A percentile compares a stretch with the other conserved stretches of the same genome.
Conservation (phyloP, 2,797 vertebrate species). For the Eulemur mongoz region DNA sequence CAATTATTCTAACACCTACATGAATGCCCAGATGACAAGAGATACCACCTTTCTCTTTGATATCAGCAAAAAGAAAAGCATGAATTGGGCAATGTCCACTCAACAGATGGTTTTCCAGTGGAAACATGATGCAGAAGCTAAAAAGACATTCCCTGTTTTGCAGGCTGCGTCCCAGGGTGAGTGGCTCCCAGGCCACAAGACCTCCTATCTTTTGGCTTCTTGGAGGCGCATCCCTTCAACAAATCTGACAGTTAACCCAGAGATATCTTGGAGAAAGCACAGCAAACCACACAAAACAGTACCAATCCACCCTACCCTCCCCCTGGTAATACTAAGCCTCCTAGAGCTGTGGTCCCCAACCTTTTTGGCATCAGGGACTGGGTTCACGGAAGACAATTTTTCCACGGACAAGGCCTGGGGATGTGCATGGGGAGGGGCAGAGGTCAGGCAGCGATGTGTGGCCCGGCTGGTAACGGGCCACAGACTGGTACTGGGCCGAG, state of each 20-base stretch:
- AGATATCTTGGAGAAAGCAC: neutral
- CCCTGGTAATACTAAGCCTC: neutral
- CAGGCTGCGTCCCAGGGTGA: neutral
- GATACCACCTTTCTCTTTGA: neutral
- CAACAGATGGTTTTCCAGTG: neutral
- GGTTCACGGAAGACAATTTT: no score
- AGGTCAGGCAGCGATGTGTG: no score
- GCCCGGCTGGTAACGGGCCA: no score
- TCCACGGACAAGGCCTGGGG: no score
- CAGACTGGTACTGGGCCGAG: no score
- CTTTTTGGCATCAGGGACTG: no score
- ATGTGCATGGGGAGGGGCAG: neutral
- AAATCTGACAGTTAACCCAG: neutral
- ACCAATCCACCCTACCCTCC: neutral
- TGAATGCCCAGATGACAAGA: neutral
- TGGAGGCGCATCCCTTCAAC: neutral
- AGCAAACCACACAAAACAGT: neutral
- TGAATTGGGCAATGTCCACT: neutral
- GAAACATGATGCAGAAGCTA: neutral
- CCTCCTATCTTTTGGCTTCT: neutral
- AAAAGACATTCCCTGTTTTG: neutral
- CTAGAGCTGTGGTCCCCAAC: no score
- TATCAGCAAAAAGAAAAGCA: neutral
- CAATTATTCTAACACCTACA: neutral
- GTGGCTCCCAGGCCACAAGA: neutral